Conservation (phyloP, 2,797 vertebrate species). For the Phylloscopus collybita region DNA sequence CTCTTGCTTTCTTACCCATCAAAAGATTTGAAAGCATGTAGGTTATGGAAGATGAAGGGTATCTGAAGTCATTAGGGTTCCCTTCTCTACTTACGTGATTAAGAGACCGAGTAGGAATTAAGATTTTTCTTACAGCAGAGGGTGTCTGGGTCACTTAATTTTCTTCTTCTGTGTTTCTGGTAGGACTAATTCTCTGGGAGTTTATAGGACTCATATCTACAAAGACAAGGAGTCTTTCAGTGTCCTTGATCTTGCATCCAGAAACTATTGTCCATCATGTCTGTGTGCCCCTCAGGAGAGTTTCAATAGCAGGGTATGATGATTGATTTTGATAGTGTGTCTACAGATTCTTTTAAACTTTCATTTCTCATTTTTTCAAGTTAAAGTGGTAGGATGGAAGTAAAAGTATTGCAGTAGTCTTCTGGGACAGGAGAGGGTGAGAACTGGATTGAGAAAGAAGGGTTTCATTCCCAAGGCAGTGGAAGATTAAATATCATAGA, state of each 20-base stretch:
- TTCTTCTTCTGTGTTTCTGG: neutral
- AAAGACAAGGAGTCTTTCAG: neutral
- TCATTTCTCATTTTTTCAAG: neutral
- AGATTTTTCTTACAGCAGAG: neutral
- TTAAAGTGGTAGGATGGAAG: neutral
- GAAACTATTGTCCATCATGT: neutral
- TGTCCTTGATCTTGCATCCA: slow-evolving; percentile 6
- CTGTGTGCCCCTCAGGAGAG: neutral
- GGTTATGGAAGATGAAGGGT: neutral
- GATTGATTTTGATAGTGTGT: neutral
- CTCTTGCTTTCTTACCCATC: neutral
- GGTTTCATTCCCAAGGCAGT: neutral
- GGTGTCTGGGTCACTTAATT: neutral
- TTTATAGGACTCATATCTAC: neutral
- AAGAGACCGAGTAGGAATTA: neutral
- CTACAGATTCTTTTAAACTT: neutral
- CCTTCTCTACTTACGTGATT: neutral
- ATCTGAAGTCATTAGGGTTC: neutral
- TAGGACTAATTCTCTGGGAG: neutral
- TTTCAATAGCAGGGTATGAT: neutral
- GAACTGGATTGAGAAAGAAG: neutral
- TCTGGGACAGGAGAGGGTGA: neutral
- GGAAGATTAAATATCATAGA: slow-evolving; percentile 18
- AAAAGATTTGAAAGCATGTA: neutral
- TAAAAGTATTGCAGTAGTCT: neutral